Conservation (phyloP, 2,113 vertebrate species). For the Talpa occidentalis region DNA sequence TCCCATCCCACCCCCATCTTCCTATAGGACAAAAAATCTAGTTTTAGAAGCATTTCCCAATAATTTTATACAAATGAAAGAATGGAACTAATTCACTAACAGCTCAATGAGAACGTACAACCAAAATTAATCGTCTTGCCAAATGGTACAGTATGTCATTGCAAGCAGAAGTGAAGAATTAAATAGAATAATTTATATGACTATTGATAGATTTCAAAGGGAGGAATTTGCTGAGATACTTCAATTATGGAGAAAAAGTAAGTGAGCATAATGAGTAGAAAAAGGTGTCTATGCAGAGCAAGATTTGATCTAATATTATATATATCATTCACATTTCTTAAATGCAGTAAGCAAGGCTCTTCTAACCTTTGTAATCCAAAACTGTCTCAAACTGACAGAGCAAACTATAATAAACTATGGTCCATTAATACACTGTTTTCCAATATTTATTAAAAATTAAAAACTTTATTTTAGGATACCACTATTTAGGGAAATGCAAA, state of each 20-base stretch:
- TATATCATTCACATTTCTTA: background rate
- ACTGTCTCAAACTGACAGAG: background rate
- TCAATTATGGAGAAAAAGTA: background rate
- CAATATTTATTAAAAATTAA: background rate
- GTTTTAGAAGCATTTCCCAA: background rate
- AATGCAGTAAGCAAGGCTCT: background rate
- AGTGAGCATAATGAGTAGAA: background rate
- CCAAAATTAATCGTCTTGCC: background rate
- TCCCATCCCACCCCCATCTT: background rate
- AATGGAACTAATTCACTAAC: background rate
- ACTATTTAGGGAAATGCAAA: background rate
- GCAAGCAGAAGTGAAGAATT: background rate
- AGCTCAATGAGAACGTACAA: background rate
- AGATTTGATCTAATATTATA: background rate
- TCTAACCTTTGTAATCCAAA: background rate
- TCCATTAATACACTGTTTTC: background rate
- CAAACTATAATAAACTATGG: background rate
- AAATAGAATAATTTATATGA: background rate
- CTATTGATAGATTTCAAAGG: background rate
- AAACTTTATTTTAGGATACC: background rate
- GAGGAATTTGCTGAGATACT: background rate
- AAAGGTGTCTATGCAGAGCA: background rate
- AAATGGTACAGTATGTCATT: background rate
- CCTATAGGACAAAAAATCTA: background rate
- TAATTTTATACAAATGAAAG: background rate